phyloP scores from a whole-genome alignment of 2,113 vertebrate genomes.

The Melanotaenia duboulayi region DNA sequence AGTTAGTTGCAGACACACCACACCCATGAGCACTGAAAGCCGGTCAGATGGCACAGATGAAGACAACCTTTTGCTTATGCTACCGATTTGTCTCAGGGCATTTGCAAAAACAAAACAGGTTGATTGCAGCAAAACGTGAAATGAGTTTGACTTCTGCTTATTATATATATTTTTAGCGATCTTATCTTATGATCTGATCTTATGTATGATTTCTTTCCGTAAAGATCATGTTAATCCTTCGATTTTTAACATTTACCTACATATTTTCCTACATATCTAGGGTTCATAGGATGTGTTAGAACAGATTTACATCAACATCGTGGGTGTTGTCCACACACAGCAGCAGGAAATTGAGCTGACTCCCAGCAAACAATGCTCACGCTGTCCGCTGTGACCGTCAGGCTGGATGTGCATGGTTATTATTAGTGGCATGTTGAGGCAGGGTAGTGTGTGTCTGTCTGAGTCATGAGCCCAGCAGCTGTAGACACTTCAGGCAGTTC shows the following conservation, averaged over 20 bases:
- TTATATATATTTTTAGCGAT: too few species aligned
- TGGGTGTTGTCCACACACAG: not conserved
- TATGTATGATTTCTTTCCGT: too few species aligned
- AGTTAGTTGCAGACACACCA: conserved; percentile 38
- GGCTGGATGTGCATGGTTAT: conserved; percentile 34
- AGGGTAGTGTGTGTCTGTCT: conserved; percentile 40
- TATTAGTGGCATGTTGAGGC: conserved; percentile 52
- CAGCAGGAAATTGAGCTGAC: not conserved
- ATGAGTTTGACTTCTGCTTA: too few species aligned
- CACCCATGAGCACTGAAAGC: conserved; percentile 24
- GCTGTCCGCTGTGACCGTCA: conserved; percentile 12
- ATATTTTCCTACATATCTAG: too few species aligned
- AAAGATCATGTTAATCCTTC: not conserved
- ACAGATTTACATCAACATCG: not conserved
- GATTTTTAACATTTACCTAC: too few species aligned
- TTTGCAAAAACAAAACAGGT: not conserved
- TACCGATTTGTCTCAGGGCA: not conserved
- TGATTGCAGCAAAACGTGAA: too few species aligned
- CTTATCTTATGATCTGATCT: too few species aligned
- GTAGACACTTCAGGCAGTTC: conserved; percentile 17
- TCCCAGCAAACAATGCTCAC: not conserved
- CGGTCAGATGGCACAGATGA: not conserved
- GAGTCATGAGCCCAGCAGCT: conserved; percentile 51
- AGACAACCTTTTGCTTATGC: not conserved
- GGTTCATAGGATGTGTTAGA: fast-evolving